phyloP scores from a whole-genome alignment of 2,888 invertebrate genomes.

The Caenorhabditis macrosperma region DNA sequence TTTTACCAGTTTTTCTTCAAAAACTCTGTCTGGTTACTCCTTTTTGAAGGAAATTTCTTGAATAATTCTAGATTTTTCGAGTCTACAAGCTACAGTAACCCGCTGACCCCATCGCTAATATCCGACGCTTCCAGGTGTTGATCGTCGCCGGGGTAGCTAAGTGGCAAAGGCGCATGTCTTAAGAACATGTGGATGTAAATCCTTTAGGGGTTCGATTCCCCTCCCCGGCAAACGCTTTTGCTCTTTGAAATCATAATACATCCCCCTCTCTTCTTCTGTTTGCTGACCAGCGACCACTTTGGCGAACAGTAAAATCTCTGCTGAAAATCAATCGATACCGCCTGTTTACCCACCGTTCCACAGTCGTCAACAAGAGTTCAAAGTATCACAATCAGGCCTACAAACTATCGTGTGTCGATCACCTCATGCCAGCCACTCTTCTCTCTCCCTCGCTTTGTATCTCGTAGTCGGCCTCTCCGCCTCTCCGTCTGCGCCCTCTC shows the following conservation, averaged over 20 bases:
- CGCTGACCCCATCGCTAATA: background rate
- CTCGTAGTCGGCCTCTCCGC: constrained; percentile 26
- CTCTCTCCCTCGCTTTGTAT: constrained; percentile 13
- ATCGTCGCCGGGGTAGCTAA: constrained; percentile 4
- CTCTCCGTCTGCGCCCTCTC: constrained; percentile 5
- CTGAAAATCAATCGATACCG: background rate
- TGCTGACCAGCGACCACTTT: background rate
- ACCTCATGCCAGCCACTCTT: constrained; percentile 30
- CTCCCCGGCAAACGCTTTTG: constrained; percentile 39
- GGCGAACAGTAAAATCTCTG: background rate
- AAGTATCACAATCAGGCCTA: constrained; percentile 30
- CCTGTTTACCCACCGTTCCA: background rate
- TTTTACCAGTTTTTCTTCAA: no score
- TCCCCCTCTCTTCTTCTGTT: constrained; percentile 7
- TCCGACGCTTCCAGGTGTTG: background rate
- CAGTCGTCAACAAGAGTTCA: constrained; percentile 24
- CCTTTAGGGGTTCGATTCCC: constrained; percentile 49
- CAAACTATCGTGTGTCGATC: constrained; percentile 41
- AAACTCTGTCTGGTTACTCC: no score
- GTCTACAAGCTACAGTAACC: no score
- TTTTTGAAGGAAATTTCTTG: no score
- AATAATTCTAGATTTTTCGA: no score
- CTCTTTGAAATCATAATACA: no score
- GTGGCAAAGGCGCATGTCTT: constrained; percentile 11
- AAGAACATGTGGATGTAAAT: constrained; percentile 23